Base-by-base conservation (phyloP, 1,140 invertebrate genomes). In the Pseudomyrmex flavicornis region DNA sequence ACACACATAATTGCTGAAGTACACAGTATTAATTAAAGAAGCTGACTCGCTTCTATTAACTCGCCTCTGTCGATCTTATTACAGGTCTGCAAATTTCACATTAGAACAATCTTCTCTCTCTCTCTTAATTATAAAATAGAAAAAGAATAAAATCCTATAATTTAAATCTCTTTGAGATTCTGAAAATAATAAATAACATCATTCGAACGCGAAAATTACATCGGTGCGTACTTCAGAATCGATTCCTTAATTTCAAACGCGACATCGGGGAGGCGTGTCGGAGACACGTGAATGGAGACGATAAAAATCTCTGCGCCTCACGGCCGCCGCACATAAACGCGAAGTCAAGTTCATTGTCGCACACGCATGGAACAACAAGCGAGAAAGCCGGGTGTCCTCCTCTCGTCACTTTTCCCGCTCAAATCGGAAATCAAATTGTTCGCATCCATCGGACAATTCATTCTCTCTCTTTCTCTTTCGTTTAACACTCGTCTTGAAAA, bases 401-500 rank as follows among this genome's bases (percentile, higher is more conserved):
- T 50, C 15, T 66, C 35, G 58, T 15, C 46, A 22, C 50, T 59
- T 48, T 35, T 35, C 48, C 48, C 62, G 74, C 44, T 58, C 54
- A 46, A 35, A 63, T 69, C 17, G 12, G 54, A 83, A 35, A 77
- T 88, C 77, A 85, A 86, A 83, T 89, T 84, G 72, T 63, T 58
- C 61, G 73, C 68, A 70, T 52, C 72, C 62, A 74, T 44, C 74
- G 65, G 66, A 35, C 80, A 48, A 75, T 75, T 75, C 77, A 66
- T 83, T 73, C 35, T 35, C 35, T 35, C 35, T 35, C 5, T 35
- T 1, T 35, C 35, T 26, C 26, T 26, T 5, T 35, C 75, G 75
- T 87, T 85, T 84, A 82, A 22, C 69, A 68, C 65, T n/a, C 80
- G 74, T 63, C 61, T 54, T 58, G 77, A 85, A 88, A 91, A 88